Conservation (phyloP, 2,113 vertebrate species). For the Colossoma macropomum region DNA sequence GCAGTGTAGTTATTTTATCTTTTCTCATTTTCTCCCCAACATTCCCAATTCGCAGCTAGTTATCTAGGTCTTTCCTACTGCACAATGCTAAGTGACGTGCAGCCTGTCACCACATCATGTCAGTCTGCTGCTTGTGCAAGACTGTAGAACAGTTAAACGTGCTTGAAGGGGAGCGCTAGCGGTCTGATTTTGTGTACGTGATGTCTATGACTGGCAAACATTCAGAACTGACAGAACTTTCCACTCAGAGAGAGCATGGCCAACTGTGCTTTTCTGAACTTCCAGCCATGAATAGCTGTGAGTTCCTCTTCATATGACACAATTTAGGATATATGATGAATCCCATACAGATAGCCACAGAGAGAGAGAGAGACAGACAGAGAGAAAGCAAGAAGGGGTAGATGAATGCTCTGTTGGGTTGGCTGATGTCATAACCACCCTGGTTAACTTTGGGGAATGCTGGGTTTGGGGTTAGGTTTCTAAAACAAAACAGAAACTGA, state of each 20-base stretch:
- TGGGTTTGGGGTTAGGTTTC: conserved; percentile 12
- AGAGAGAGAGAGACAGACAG: background rate
- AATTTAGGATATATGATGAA: background rate
- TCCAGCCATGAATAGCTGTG: background rate
- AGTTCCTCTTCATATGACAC: background rate
- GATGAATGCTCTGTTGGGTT: background rate
- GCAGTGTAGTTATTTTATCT: too few species aligned
- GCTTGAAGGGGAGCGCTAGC: background rate
- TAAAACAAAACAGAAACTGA: conserved; percentile 14
- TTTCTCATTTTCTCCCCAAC: too few species aligned
- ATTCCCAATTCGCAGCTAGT: too few species aligned
- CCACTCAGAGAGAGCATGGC: background rate
- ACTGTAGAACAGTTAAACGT: too few species aligned
- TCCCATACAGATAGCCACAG: background rate
- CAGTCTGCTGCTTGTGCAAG: too few species aligned
- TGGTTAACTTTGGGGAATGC: background rate
- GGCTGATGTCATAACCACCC: background rate
- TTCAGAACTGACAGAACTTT: background rate
- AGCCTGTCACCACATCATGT: too few species aligned
- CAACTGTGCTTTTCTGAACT: background rate
- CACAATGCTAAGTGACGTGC: too few species aligned
- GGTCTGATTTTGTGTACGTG: background rate
- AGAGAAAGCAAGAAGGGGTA: background rate
- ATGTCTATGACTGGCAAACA: background rate
- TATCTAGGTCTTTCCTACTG: too few species aligned